A percentile compares a stretch with the other conserved stretches of the same genome.
These are phyloP conservation scores for Neodiprion pinetum DNA, from an alignment of 1,140 invertebrate genomes.

Conservation along the genomic window DNA sequence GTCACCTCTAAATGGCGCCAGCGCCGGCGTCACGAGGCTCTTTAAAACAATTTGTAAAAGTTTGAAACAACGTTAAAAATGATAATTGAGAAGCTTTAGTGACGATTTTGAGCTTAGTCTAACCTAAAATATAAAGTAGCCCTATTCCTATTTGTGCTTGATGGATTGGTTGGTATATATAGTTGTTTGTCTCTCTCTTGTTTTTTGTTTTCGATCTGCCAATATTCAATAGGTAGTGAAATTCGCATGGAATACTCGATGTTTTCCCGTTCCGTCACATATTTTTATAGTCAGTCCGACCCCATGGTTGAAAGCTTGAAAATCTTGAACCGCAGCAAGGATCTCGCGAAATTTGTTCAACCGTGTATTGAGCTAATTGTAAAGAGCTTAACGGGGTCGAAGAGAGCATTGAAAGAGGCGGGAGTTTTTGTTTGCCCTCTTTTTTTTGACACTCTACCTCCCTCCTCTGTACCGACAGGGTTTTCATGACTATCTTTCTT, in stretches of 20 bases:
- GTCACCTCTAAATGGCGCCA: background rate
- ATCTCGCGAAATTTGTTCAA: background rate
- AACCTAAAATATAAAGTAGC: background rate
- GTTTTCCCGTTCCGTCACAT: background rate
- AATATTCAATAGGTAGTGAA: background rate
- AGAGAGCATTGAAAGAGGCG: background rate
- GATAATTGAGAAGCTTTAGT: background rate
- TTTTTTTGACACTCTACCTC: background rate
- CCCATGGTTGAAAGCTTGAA: background rate
- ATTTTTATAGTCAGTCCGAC: background rate
- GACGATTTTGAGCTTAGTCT: background rate
- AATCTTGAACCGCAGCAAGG: background rate
- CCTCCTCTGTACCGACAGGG: background rate
- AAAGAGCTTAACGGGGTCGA: constrained; percentile 1
- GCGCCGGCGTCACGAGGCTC: background rate
- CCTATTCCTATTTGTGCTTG: too few relatives aligned
- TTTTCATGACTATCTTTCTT: background rate
- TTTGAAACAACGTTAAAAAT: background rate
- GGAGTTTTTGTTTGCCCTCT: background rate
- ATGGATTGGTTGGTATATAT: too few relatives aligned
- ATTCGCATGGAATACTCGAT: background rate
- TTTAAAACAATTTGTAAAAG: background rate
- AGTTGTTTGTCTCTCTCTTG: background rate
- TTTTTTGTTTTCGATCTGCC: background rate
- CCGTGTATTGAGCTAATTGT: constrained; percentile 2